Evolutionary conservation across 2,797 vertebrate genomes (phyloP).

Genomic region (Tarsius wallacei): DNA sequence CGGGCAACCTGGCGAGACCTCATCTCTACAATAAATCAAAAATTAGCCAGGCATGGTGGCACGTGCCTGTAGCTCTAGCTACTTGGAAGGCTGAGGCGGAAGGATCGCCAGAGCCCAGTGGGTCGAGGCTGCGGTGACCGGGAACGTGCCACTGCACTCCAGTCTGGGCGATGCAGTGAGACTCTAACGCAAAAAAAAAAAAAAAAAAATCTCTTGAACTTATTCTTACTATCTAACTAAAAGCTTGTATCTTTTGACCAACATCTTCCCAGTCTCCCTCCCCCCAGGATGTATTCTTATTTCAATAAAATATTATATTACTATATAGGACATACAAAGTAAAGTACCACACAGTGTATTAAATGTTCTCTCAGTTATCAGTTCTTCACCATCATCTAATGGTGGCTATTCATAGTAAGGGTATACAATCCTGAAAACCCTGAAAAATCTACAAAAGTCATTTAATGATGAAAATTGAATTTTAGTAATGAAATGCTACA

Average conservation of each 20-base stretch:
- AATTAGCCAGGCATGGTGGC: too few species aligned
- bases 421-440: background rate
- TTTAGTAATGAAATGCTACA: background rate
- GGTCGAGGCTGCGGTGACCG: too few species aligned
- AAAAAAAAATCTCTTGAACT: background rate
- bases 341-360: background rate
- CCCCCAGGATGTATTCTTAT: background rate
- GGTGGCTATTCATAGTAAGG: conserved; percentile 34
- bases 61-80: too few species aligned
- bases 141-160: too few species aligned
- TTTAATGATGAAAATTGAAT: background rate
- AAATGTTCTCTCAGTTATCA: conserved; percentile 8
- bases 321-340: background rate
- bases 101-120: too few species aligned
- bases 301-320: conserved; percentile 52
- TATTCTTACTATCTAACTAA: background rate
- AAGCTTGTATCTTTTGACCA: background rate
- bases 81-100: too few species aligned
- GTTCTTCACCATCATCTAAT: background rate
- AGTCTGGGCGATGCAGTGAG: too few species aligned
- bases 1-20: too few species aligned
- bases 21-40: too few species aligned
- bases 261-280: background rate
- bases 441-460: conserved; percentile 1
- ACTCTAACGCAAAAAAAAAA: too few species aligned